A percentile compares a stretch with the other conserved stretches of the same genome.
Conservation (phyloP, 2,797 vertebrate species). For the Peromyscus melanophrys region DNA sequence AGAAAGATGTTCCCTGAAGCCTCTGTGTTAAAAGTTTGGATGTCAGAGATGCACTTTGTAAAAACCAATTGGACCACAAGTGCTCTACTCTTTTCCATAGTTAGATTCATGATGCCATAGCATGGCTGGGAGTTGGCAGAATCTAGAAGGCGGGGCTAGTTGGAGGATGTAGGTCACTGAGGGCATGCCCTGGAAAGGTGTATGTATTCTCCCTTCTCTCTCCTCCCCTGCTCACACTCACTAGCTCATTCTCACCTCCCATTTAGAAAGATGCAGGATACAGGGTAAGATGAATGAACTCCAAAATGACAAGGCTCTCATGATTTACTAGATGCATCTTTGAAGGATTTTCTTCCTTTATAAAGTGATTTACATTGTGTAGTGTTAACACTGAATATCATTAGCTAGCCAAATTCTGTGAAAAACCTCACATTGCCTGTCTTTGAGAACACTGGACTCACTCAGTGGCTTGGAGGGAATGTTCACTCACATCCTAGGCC, state of each 20-base stretch:
- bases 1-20: neutral
- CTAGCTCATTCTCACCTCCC: neutral
- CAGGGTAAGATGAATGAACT: neutral
- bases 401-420: neutral
- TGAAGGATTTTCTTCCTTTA: neutral
- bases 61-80: neutral
- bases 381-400: neutral
- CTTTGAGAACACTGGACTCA: neutral
- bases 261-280: neutral
- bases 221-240: neutral
- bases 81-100: too few relatives aligned
- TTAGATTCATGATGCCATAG: neutral
- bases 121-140: neutral
- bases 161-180: neutral
- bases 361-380: neutral
- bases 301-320: neutral
- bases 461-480: neutral
- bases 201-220: neutral
- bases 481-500: neutral
- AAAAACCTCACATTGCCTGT: neutral
- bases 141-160: neutral
- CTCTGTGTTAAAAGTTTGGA: neutral
- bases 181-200: neutral
- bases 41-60: rapidly evolving
- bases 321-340: neutral